A percentile compares a stretch with the other conserved stretches of the same genome.
Conservation (phyloP, 2,888 invertebrate genomes). For the Pantelozetes paolii region DNA sequence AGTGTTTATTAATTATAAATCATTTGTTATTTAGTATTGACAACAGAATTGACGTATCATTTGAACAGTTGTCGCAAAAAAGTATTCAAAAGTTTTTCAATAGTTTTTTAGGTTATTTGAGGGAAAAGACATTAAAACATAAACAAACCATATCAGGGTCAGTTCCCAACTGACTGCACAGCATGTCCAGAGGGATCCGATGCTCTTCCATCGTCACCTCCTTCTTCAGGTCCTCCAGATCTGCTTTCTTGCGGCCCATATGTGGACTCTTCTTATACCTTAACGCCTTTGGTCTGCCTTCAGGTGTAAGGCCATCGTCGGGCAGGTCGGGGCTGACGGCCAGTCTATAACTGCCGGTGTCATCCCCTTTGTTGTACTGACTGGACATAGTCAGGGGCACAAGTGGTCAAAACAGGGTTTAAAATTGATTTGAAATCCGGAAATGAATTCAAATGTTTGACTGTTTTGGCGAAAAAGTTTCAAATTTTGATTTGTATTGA, state of each 20-base stretch:
- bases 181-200: constrained; percentile 92
- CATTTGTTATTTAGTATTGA: too few relatives aligned
- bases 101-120: too few relatives aligned
- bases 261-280: constrained; percentile 36
- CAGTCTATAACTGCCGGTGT: constrained; percentile 92
- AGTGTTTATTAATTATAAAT: too few relatives aligned
- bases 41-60: too few relatives aligned
- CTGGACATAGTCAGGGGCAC: too few relatives aligned
- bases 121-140: neutral
- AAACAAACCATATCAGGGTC: constrained; percentile 66
- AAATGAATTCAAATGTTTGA: too few relatives aligned
- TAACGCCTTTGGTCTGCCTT: constrained; percentile 59
- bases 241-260: constrained; percentile 51
- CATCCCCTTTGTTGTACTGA: constrained; percentile 57
- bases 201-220: constrained; percentile 87
- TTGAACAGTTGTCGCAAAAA: too few relatives aligned
- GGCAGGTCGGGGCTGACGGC: constrained; percentile 85
- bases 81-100: too few relatives aligned
- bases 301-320: constrained; percentile 85
- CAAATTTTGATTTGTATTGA: too few relatives aligned
- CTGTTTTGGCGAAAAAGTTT: too few relatives aligned
- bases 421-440: too few relatives aligned
- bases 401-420: too few relatives aligned
- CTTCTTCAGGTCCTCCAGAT: constrained; percentile 97
- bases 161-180: constrained; percentile 93